A percentile compares a stretch with the other conserved stretches of the same genome.
phyloP scores from a whole-genome alignment of 1,140 invertebrate species.

The Patella vulgata region DNA sequence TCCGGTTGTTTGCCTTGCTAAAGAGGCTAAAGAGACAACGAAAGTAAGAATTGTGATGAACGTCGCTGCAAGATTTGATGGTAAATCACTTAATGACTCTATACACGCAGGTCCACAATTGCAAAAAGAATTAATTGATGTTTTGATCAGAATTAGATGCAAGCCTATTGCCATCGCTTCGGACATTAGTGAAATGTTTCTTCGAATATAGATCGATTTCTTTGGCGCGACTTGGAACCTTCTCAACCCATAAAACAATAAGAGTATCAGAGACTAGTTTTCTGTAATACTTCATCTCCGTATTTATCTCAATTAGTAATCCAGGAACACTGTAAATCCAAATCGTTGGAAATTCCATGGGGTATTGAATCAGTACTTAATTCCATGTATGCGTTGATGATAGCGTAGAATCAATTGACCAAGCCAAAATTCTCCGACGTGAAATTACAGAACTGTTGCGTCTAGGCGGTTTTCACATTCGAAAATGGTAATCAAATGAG shows the following conservation, averaged over 20 bases:
- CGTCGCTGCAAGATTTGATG: conserved; percentile 25
- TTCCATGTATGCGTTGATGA: too few species aligned
- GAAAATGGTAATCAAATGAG: too few species aligned
- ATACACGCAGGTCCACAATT: conserved; percentile 56
- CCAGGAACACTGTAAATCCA: conserved; percentile 7
- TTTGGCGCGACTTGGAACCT: conserved; percentile 20
- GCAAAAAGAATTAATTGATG: conserved; percentile 51
- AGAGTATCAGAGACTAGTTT: conserved; percentile 13
- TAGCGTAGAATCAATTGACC: too few species aligned
- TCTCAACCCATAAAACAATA: background rate
- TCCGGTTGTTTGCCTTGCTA: conserved; percentile 18
- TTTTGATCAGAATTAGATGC: conserved; percentile 39
- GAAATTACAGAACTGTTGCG: too few species aligned
- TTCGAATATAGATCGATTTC: conserved; percentile 22
- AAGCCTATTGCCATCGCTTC: conserved; percentile 27
- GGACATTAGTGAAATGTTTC: conserved; percentile 31
- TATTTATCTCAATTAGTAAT: conserved; percentile 17
- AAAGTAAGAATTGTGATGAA: conserved; percentile 36
- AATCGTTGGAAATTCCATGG: background rate
- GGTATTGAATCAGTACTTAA: background rate
- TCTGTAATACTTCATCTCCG: conserved; percentile 19
- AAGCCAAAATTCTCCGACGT: too few species aligned
- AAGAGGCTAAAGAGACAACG: conserved; percentile 23
- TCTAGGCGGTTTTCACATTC: too few species aligned
- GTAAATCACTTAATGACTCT: conserved; percentile 20